phyloP scores from a whole-genome alignment of 2,888 invertebrate species.

The Escarpia spicata region DNA sequence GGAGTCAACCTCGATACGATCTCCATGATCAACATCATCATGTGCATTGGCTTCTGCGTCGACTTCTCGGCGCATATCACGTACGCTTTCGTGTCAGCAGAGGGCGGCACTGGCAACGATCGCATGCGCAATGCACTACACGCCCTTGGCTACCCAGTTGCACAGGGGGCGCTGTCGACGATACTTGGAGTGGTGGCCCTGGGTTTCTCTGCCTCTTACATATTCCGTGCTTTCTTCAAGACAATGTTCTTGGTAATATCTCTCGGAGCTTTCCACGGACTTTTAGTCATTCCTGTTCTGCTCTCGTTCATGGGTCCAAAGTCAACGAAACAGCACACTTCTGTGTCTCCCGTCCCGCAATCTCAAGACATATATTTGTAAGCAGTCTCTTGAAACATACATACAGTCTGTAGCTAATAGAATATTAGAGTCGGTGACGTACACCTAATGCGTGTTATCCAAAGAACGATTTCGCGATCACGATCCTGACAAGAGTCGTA shows the following conservation, averaged over 20 bases:
- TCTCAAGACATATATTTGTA: no score
- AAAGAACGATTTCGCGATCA: no score
- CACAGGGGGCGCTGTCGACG: conserved; percentile 91
- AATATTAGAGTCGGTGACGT: no score
- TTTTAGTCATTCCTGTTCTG: conserved; percentile 32
- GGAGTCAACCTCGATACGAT: conserved; percentile 83
- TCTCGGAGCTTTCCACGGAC: conserved; percentile 30
- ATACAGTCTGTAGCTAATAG: no score
- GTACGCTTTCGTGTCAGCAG: conserved; percentile 91
- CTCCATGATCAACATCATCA: conserved; percentile 95
- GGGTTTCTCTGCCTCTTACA: conserved; percentile 27
- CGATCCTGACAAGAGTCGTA: no score
- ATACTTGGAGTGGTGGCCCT: conserved; percentile 32
- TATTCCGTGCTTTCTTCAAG: conserved; percentile 36
- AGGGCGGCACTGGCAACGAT: conserved; percentile 80
- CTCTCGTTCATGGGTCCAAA: conserved; percentile 21
- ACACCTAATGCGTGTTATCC: no score
- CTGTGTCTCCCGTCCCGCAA: no score
- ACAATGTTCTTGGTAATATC: conserved; percentile 32
- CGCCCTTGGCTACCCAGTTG: conserved; percentile 87
- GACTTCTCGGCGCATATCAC: conserved; percentile 96
- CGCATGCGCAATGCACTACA: conserved; percentile 86
- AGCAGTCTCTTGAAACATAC: no score
- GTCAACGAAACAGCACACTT: no score
- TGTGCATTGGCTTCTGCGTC: conserved; percentile 96